Percentiles rank a stretch among this genome's conserved stretches.
These are phyloP conservation scores for Drosophila azteca DNA, from an alignment of 1,140 invertebrate species.

Conservation along the genomic window DNA sequence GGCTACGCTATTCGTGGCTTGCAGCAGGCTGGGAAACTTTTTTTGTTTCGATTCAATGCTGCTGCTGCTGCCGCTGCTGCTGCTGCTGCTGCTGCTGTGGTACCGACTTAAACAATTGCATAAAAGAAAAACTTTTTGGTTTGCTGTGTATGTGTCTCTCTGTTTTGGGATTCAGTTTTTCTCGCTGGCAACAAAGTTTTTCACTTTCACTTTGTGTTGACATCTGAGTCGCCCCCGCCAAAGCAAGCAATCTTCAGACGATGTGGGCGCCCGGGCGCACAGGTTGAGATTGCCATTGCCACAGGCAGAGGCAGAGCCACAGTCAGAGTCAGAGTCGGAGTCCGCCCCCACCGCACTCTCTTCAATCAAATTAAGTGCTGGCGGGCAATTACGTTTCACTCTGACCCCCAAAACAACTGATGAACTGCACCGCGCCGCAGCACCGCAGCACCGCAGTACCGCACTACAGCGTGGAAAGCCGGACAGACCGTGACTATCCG, in stretches of 20 bases:
- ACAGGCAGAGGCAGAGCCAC: slow-evolving; percentile 8
- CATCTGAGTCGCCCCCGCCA: slow-evolving; percentile 59
- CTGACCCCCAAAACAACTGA: slow-evolving; percentile 63
- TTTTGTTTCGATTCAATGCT: slow-evolving; percentile 8
- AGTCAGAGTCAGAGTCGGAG: background rate
- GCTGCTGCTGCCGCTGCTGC: background rate
- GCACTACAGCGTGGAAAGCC: slow-evolving; percentile 69
- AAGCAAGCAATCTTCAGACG: slow-evolving; percentile 19
- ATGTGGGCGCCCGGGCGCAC: slow-evolving; percentile 29
- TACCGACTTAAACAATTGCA: slow-evolving; percentile 61
- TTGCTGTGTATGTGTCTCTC: background rate
- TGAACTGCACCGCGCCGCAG: slow-evolving; percentile 47
- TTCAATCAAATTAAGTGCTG: slow-evolving; percentile 74
- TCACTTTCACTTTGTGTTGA: slow-evolving; percentile 79
- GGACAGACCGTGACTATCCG: slow-evolving; percentile 58
- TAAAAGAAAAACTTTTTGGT: slow-evolving; percentile 60
- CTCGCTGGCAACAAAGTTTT: slow-evolving; percentile 42
- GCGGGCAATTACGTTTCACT: slow-evolving; percentile 78
- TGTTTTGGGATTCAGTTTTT: slow-evolving; percentile 16
- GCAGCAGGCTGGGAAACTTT: slow-evolving; percentile 56
- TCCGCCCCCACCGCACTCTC: slow-evolving; percentile 18
- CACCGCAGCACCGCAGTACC: too few species aligned
- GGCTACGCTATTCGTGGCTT: slow-evolving; percentile 49
- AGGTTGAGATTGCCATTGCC: slow-evolving; percentile 50
- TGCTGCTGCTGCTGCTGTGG: background rate